Percentiles rank a stretch among this genome's conserved stretches.
Conservation (phyloP, 2,797 vertebrate species). For the Antennarius maculatus region DNA sequence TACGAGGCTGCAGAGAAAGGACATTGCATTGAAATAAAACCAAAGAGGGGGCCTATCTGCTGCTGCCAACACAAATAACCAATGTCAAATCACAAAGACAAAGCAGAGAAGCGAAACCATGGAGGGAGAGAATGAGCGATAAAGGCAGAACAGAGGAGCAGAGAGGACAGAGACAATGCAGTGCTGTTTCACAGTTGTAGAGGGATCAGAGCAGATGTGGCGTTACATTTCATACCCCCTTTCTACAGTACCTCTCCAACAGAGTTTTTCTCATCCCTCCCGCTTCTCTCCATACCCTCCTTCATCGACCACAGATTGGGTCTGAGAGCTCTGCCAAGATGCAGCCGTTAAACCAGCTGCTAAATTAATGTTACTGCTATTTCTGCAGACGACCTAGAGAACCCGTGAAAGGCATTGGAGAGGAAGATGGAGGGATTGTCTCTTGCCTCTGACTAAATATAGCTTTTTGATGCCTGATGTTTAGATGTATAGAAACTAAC, state of each 20-base stretch:
- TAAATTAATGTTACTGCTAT: slow-evolving; percentile 68
- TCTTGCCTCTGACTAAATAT: slow-evolving; percentile 48
- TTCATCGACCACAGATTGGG: slow-evolving; percentile 65
- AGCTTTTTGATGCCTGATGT: slow-evolving; percentile 62
- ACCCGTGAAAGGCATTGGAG: slow-evolving; percentile 25
- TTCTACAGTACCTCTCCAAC: slow-evolving; percentile 35
- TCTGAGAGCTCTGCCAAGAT: slow-evolving; percentile 72
- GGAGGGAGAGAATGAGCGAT: slow-evolving; percentile 15
- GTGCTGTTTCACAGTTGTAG: slow-evolving; percentile 50
- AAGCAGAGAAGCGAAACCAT: slow-evolving; percentile 32
- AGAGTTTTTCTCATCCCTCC: slow-evolving; percentile 23
- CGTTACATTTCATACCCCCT: slow-evolving; percentile 51
- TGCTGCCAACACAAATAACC: slow-evolving; percentile 68
- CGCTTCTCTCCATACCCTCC: slow-evolving; percentile 49
- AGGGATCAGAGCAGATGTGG: slow-evolving; percentile 69
- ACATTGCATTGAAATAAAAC: slow-evolving; percentile 67
- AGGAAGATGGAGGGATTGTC: slow-evolving; percentile 28
- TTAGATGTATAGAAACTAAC: slow-evolving; percentile 54
- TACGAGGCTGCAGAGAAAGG: slow-evolving; percentile 75
- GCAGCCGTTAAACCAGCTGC: slow-evolving; percentile 74
- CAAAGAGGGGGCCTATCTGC: slow-evolving; percentile 52
- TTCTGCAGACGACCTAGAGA: slow-evolving; percentile 47
- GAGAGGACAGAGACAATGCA: slow-evolving; percentile 51
- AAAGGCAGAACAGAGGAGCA: slow-evolving; percentile 32
- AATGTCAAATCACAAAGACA: slow-evolving; percentile 52